Evolutionary conservation across 1,140 invertebrate species (phyloP).

Genomic region (Polypedilum pembai): DNA sequence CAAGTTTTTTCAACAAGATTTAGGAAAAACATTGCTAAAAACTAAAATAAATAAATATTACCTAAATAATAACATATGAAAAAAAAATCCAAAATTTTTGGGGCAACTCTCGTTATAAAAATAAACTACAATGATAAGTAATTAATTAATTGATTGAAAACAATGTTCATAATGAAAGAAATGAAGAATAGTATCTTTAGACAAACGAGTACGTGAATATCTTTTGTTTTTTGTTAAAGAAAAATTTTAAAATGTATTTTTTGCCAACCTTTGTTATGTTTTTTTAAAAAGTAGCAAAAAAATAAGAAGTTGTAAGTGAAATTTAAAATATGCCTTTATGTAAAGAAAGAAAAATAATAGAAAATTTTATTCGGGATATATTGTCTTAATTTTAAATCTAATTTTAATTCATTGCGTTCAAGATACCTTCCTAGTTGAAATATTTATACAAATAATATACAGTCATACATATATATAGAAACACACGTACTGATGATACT

Average conservation of each 20-base stretch:
- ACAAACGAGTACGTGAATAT: neutral
- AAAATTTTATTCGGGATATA: too few species aligned
- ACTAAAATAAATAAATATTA: neutral
- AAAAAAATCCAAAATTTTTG: neutral
- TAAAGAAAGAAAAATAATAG: too few species aligned
- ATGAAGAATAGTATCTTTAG: neutral
- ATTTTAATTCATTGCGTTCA: too few species aligned
- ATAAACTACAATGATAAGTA: neutral
- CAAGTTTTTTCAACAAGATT: neutral
- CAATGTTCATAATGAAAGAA: neutral
- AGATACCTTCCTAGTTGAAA: too few species aligned
- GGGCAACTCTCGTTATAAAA: conserved; percentile 9
- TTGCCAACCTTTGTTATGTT: neutral
- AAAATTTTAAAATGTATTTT: neutral
- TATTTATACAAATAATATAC: too few species aligned
- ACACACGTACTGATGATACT: too few species aligned
- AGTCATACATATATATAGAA: too few species aligned
- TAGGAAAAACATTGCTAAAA: too few species aligned
- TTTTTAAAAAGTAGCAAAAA: neutral
- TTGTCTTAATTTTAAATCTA: too few species aligned
- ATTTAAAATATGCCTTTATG: too few species aligned
- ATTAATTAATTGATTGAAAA: conserved; percentile 20
- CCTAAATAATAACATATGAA: neutral
- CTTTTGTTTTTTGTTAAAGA: conserved; percentile 10
- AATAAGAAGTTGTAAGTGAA: neutral